Conservation (phyloP, 1,140 invertebrate species). For the Pseudoatta argentina region DNA sequence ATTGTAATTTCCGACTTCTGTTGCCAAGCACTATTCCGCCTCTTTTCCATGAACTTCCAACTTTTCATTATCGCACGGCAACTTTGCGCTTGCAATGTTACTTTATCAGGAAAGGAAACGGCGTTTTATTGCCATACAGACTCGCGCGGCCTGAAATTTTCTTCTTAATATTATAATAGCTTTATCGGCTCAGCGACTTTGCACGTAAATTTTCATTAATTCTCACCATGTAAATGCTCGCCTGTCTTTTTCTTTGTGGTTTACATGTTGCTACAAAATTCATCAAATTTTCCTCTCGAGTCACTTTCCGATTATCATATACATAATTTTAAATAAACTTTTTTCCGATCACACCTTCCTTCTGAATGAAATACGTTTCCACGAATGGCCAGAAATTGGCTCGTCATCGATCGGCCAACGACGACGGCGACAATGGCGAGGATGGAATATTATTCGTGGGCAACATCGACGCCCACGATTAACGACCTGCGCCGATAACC, state of each 20-base stretch:
- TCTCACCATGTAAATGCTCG: constrained; percentile 1
- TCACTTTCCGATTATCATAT: background rate
- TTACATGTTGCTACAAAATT: background rate
- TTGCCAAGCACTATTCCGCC: background rate
- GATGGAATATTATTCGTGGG: constrained; percentile 66
- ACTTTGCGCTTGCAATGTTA: constrained; percentile 26
- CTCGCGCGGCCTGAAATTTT: constrained; percentile 48
- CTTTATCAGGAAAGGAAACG: constrained; percentile 45
- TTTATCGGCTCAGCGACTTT: constrained; percentile 40
- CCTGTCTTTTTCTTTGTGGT: background rate
- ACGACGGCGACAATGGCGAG: constrained; percentile 33
- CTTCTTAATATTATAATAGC: constrained; percentile 32
- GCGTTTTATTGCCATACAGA: constrained; percentile 18
- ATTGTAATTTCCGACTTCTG: background rate
- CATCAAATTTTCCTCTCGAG: background rate
- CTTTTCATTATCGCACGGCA: constrained; percentile 44
- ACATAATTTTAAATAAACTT: background rate
- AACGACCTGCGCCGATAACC: constrained; percentile 67
- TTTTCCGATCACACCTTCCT: background rate
- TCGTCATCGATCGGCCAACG: constrained; percentile 57
- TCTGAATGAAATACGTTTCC: background rate
- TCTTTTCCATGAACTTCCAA: constrained; percentile 48
- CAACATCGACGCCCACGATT: constrained; percentile 73
- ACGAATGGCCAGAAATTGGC: constrained; percentile 50
- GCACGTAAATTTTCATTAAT: constrained; percentile 32